Conservation (phyloP, 2,113 vertebrate genomes). For the Melierax canorus region DNA sequence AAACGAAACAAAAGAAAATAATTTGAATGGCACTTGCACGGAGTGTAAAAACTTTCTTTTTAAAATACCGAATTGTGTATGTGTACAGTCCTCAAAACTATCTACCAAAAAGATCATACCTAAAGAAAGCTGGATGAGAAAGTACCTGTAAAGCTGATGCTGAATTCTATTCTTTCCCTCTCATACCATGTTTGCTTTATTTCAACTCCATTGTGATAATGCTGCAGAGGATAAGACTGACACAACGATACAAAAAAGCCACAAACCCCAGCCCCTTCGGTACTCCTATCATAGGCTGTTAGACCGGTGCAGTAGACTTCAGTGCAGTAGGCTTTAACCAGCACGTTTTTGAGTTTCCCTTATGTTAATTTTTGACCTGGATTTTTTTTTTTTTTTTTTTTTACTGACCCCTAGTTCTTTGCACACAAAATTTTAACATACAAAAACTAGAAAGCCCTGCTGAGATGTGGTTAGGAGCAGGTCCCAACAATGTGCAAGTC, state of each 20-base stretch:
- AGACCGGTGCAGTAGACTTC: neutral
- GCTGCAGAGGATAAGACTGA: neutral
- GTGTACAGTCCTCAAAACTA: neutral
- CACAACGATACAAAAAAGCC: neutral
- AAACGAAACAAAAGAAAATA: neutral
- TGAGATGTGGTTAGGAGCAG: conserved; percentile 7
- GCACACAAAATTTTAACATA: neutral
- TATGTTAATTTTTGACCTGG: neutral
- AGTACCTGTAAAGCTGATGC: neutral
- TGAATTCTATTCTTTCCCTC: neutral
- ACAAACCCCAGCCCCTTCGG: neutral
- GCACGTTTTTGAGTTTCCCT: neutral
- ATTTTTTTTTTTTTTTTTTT: neutral
- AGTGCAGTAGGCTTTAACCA: neutral
- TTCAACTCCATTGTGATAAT: neutral
- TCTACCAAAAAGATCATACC: neutral
- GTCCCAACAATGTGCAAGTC: neutral
- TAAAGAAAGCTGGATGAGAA: neutral
- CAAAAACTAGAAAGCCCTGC: neutral
- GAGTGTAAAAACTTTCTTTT: neutral
- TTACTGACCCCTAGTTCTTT: neutral
- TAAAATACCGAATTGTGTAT: neutral
- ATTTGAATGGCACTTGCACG: neutral
- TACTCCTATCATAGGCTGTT: neutral
- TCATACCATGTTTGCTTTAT: neutral